Evolutionary conservation across 2,888 invertebrate genomes (phyloP), one percentile per base, ranked within the genome.

Genomic region (Sceliomorpha sp.): DNA sequence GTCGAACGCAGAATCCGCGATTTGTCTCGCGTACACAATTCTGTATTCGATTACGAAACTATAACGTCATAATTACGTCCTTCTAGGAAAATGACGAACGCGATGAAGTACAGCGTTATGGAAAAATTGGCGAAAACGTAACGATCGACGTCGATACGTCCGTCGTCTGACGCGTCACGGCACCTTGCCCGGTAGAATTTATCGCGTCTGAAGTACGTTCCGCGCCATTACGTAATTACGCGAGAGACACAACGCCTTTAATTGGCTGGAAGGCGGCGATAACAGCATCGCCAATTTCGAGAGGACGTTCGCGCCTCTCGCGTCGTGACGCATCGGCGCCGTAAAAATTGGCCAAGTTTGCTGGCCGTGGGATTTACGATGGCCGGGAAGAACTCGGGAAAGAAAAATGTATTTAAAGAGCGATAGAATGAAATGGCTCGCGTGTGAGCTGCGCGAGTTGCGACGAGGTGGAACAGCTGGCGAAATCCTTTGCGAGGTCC

Each of bases 231-330:
- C 39, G 32, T 59, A 47, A 67, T 67, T 66, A 66, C 32, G 66
- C 51, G 42, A 29, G 27, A 39, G 39, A 53, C 15, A 62, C 40
- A 71, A 66, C 71, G 74, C 47, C 74, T 79, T 76, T 79, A 79
- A 80, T 79, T 80, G 78, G 73, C 77, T 71, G 80, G 76, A 79
- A 80, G 60, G 47, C 58, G n/a, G 37, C 68, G 64, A 66, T 70
- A 66, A 48, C 44, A 34, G 36, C 26, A 15, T 26, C 45, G 45
- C 45, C 36, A 17, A 40, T 39, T 51, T 56, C 51, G 37, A 66
- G 62, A 56, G 60, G 56, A 31, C 47, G 47, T 42, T 40, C 34
- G 37, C 37, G 15, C 29, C 15, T 47, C n/a, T n/a, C n/a, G n/a
- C 32, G 14, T 13, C 24, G 17, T 20, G 5, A 20, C 20, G 12